Evolutionary conservation across 2,113 vertebrate species (phyloP).

Genomic region (Phalacrocorax aristotelis): DNA sequence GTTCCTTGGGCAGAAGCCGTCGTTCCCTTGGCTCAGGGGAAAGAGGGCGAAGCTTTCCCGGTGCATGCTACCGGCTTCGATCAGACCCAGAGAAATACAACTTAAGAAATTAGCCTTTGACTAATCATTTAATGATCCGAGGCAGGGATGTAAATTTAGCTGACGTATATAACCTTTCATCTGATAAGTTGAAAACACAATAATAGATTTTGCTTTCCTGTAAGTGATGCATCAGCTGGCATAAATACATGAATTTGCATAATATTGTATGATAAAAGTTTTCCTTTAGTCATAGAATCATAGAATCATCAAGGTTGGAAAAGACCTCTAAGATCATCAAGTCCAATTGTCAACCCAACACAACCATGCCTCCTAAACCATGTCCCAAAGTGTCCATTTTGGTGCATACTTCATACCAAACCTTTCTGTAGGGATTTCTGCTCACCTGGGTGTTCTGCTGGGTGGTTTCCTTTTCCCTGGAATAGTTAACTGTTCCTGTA

Average conservation of each 20-base stretch:
- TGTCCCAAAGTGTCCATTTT: not conserved
- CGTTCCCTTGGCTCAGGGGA: too few species aligned
- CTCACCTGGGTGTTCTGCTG: fast-evolving
- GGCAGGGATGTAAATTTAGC: not conserved
- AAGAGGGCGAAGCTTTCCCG: fast-evolving
- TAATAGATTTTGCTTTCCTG: not conserved
- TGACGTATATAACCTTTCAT: not conserved
- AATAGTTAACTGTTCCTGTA: fast-evolving
- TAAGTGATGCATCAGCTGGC: not conserved
- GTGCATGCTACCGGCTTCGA: fast-evolving
- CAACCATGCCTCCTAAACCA: too few species aligned
- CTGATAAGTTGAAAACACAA: not conserved
- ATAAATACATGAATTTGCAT: not conserved
- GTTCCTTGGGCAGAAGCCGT: fast-evolving
- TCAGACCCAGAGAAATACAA: not conserved
- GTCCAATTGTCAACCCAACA: too few species aligned
- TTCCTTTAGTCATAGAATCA: not conserved
- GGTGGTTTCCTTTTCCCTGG: not conserved
- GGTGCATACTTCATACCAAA: not conserved
- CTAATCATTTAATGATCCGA: not conserved
- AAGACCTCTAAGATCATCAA: too few species aligned
- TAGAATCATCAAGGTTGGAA: too few species aligned
- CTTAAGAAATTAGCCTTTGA: not conserved
- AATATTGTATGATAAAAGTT: not conserved
- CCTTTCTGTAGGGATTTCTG: not conserved